phyloP scores from a whole-genome alignment of 2,888 invertebrate genomes.

The Drosophila borborema region DNA sequence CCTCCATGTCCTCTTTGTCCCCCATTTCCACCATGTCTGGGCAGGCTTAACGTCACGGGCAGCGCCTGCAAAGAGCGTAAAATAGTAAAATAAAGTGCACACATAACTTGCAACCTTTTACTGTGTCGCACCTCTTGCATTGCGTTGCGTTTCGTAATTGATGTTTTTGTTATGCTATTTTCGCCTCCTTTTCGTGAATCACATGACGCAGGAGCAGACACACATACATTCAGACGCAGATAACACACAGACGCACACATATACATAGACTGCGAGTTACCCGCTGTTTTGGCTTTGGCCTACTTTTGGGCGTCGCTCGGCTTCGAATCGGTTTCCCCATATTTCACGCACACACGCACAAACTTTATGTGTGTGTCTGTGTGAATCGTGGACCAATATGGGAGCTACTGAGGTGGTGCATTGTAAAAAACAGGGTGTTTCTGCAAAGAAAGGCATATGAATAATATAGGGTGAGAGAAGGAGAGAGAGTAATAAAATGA shows the following conservation, averaged over 20 bases:
- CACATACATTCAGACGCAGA: slow-evolving; percentile 16
- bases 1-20: slow-evolving; percentile 26
- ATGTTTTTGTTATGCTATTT: slow-evolving; percentile 43
- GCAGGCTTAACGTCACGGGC: slow-evolving; percentile 28
- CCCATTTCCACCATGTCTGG: slow-evolving; percentile 5
- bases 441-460: background rate
- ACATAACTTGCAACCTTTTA: slow-evolving; percentile 4
- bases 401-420: slow-evolving; percentile 21
- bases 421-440: slow-evolving; percentile 37
- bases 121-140: slow-evolving; percentile 54
- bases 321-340: slow-evolving; percentile 31
- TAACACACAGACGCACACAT: slow-evolving; percentile 6
- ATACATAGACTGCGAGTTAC: slow-evolving; percentile 20
- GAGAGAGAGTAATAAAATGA: background rate
- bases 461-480: background rate
- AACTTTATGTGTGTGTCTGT: slow-evolving; percentile 7
- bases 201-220: slow-evolving; percentile 43
- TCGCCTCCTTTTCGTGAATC: slow-evolving; percentile 48
- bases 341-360: slow-evolving; percentile 20
- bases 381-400: slow-evolving; percentile 19
- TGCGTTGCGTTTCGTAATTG: slow-evolving; percentile 60
- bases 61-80: slow-evolving; percentile 46
- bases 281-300: slow-evolving; percentile 54
- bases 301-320: slow-evolving; percentile 60
- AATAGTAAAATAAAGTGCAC: slow-evolving; percentile 27